phyloP scores from a whole-genome alignment of 2,113 vertebrate genomes.

The Erinaceus europaeus region DNA sequence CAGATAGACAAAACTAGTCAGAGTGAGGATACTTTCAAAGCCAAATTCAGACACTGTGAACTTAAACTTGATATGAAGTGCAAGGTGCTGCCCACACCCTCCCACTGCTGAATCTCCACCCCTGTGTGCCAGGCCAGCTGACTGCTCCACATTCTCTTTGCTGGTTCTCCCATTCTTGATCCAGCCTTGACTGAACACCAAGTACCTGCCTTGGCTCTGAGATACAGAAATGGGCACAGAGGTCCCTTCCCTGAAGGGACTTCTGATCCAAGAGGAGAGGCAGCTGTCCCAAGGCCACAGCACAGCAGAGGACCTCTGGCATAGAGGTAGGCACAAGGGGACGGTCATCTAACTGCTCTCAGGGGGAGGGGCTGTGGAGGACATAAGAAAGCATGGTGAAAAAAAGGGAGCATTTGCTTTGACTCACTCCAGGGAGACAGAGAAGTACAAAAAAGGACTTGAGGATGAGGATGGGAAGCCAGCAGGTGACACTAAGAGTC shows the following conservation, averaged over 20 bases:
- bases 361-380: not conserved
- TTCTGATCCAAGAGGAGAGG: not conserved
- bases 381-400: not conserved
- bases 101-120: not conserved
- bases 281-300: not conserved
- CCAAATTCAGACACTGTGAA: not conserved
- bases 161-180: not conserved
- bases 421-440: not conserved
- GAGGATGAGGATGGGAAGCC: not conserved
- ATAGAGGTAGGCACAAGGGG: not conserved
- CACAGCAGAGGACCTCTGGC: not conserved
- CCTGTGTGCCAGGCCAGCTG: not conserved
- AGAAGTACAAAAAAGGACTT: not conserved
- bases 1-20: not conserved
- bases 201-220: not conserved
- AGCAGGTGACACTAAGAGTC: too few species aligned
- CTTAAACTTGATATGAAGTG: not conserved
- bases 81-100: not conserved
- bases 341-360: not conserved
- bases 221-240: not conserved
- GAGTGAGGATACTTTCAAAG: not conserved
- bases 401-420: not conserved
- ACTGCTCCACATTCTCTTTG: fast-evolving
- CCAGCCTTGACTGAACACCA: not conserved
- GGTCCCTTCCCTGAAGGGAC: not conserved